phyloP scores from a whole-genome alignment of 2,888 invertebrate genomes.

The Hydraecia micacea region DNA sequence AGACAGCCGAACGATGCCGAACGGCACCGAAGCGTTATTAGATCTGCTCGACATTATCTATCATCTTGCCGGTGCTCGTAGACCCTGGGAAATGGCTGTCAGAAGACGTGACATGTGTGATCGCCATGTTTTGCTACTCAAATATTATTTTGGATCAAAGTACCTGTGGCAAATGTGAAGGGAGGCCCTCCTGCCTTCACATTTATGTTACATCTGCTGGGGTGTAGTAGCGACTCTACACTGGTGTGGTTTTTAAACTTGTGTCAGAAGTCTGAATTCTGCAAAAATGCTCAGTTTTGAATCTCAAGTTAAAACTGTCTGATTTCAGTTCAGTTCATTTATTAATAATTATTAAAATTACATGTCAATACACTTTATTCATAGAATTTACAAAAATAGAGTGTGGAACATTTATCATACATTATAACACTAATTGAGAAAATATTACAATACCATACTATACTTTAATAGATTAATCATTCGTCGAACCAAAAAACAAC shows the following conservation, averaged over 20 bases:
- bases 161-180: neutral
- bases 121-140: slow-evolving; percentile 31
- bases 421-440: too few species aligned
- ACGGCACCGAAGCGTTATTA: slow-evolving; percentile 52
- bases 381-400: too few species aligned
- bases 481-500: too few species aligned
- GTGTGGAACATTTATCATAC: too few species aligned
- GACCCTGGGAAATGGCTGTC: slow-evolving; percentile 45
- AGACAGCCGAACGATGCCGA: slow-evolving; percentile 51
- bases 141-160: neutral
- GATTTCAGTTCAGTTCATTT: too few species aligned
- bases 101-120: slow-evolving; percentile 26
- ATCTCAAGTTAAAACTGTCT: neutral
- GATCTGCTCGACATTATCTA: slow-evolving; percentile 60
- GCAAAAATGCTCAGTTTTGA: neutral
- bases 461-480: too few species aligned
- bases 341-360: too few species aligned
- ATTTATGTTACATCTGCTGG: too few species aligned
- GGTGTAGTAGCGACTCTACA: neutral
- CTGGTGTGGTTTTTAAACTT: neutral
- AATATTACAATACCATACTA: too few species aligned
- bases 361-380: too few species aligned
- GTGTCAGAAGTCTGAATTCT: neutral
- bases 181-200: neutral
- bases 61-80: slow-evolving; percentile 61